Base-by-base conservation (phyloP, 2,888 invertebrate genomes). In the Lithophane socia region DNA sequence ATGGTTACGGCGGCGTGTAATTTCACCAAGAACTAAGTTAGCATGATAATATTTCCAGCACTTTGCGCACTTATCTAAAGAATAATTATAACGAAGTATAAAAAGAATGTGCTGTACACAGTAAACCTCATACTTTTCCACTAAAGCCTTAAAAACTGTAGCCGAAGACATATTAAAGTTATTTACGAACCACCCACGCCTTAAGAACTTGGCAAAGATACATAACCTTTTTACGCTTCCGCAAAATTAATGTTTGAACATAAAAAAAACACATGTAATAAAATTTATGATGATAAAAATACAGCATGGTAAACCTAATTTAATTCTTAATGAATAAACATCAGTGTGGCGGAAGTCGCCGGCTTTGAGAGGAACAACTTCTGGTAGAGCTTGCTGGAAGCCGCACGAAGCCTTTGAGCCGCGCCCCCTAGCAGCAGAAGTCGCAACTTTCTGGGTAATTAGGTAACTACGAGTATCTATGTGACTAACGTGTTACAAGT, bases 291-390 rank as follows among this genome's bases (percentile, higher is more conserved):
- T 79, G 68, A 68, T 86, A 80, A 83, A 87, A 85, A 78, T 80
- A 75, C 76, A 75, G 75, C 64, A 60, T 72, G 70, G 65, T 73
- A 73, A 75, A 79, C 77, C 77, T 79, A 78, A 86, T 88, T 82
- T 86, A 82, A 88, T 88, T 84, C 74, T 77, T 84, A 86, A 86
- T 86, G 84, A 86, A 88, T 87, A 87, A 86, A 88, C 86, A 86
- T 86, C 78, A 79, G 79, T 58, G 66, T 42, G 67, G 56, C 63
- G 86, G 77, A 84, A 81, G 84, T 75, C 42, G 71, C 58, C 63
- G 54, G 79, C 75, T 86, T 67, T 78, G 86, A 73, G 74, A 75
- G 47, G 70, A 71, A 67, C 75, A 85, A 86, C 78, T 85, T 83
- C 67, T 74, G 68, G 58, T 69, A 67, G 58, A 61, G 69, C 72